Conservation (phyloP, 2,797 vertebrate species). For the Selene dorsalis region DNA sequence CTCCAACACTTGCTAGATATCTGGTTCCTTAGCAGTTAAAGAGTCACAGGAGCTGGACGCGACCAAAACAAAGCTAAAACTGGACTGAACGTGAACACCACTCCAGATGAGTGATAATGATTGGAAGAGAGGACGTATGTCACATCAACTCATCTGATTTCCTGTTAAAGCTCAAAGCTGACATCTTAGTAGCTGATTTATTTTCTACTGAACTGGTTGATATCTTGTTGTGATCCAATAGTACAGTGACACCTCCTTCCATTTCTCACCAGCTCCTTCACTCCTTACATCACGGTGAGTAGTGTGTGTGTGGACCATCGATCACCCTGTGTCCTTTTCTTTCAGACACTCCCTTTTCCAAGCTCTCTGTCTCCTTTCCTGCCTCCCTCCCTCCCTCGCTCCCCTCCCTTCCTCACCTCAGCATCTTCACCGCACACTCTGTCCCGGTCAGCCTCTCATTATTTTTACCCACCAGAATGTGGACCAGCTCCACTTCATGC, state of each 20-base stretch:
- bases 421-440: slow-evolving; percentile 85
- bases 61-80: not conserved
- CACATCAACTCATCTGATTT: not conserved
- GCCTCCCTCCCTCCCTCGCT: slow-evolving; percentile 28
- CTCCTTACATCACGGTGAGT: slow-evolving; percentile 37
- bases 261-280: not conserved
- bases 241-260: not conserved
- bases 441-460: slow-evolving; percentile 91
- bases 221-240: not conserved
- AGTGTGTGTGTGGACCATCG: slow-evolving; percentile 55
- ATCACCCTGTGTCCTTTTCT: slow-evolving; percentile 57
- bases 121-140: not conserved
- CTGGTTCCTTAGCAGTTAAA: too few species aligned
- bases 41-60: not conserved
- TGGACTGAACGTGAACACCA: too few species aligned
- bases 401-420: slow-evolving; percentile 82
- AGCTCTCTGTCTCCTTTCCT: too few species aligned
- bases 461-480: slow-evolving; percentile 89
- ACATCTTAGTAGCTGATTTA: not conserved
- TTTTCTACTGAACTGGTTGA: not conserved
- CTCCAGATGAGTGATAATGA: not conserved
- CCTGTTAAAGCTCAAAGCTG: not conserved
- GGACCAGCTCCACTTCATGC: slow-evolving; percentile 91
- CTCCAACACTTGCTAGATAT: too few species aligned
- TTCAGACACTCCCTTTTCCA: slow-evolving; percentile 22